Base-by-base conservation (phyloP, 2,113 vertebrate species). In the Lepus timidus region DNA sequence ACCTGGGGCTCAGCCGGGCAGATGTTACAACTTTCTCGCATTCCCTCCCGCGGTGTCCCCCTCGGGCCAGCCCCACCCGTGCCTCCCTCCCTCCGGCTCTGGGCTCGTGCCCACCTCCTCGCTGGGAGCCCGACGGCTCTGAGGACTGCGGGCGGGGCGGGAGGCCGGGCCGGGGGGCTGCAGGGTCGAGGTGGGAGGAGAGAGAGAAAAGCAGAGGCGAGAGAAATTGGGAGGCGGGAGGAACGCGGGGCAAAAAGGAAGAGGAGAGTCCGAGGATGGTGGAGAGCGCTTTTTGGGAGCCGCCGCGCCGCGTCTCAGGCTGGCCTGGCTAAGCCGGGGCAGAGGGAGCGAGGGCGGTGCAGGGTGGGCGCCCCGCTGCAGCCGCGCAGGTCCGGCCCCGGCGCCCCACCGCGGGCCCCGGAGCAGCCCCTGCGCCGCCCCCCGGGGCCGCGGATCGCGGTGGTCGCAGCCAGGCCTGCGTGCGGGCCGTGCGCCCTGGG, bases 11-110 rank as follows among this genome's bases (percentile, higher is more conserved):
- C 49, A 0, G 90, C 88, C 25, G 1, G 85, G 88, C 97, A 95
- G 94, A 97, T 96, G 94, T 90, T 89, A 94, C 94, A 95, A 96
- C 95, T 97, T 97, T 88, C 61, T 93, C 58, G 3, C 90, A 17
- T 61, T 96, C 79, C 93, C 76, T 81, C 51, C 68, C 19, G 68
- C 71, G 44, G 90, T 94, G 93, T 94, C 93, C 78, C 71, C 78
- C 36, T 67, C 68, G 76, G 90, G n/a, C 84, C 83, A 90, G 84
- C 90, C 90, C 97, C 78, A 65, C 36, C 64, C 61, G 5, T 78
- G 91, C 88, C 89, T 85, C 92, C 83, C 88, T 82, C 78, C 90
- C 29, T 95, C 93, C 79, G 95, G 67, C 61, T 31, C 81, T 58
- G 85, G 95, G 97, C 95, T 97, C 93, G 90, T 94, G 96, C 96